phyloP scores from a whole-genome alignment of 2,113 vertebrate species.

The Phylloscopus trochiloides region DNA sequence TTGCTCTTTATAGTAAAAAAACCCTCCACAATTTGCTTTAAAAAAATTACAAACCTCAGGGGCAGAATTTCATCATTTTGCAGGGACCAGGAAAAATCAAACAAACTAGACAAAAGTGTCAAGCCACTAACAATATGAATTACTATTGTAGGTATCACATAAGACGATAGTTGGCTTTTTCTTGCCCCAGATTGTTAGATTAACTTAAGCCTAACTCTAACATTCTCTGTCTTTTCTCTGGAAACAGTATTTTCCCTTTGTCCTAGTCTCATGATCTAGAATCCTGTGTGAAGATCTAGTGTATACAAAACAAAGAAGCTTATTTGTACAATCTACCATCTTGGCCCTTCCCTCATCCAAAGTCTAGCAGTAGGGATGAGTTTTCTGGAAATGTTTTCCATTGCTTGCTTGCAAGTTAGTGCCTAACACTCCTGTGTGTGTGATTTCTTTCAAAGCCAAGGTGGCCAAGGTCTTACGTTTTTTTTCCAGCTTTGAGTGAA shows the following conservation, averaged over 20 bases:
- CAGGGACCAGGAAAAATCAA: background rate
- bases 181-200: background rate
- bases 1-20: background rate
- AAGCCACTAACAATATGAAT: background rate
- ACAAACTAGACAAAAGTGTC: background rate
- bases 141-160: background rate
- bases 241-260: background rate
- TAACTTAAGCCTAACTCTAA: background rate
- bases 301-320: background rate
- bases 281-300: background rate
- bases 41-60: background rate
- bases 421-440: rapidly evolving
- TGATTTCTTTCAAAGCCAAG: background rate
- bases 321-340: background rate
- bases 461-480: background rate
- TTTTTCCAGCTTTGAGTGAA: background rate
- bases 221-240: background rate
- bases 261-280: background rate
- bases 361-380: background rate
- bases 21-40: background rate
- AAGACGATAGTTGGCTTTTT: background rate
- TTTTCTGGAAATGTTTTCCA: background rate
- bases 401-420: background rate
- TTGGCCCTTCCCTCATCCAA: background rate
- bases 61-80: background rate